Percentiles rank a stretch among this genome's conserved stretches.
Evolutionary conservation across 64 coral and sea anemone genomes (phyloP).

Genomic region (Pachyseris speciosa): DNA sequence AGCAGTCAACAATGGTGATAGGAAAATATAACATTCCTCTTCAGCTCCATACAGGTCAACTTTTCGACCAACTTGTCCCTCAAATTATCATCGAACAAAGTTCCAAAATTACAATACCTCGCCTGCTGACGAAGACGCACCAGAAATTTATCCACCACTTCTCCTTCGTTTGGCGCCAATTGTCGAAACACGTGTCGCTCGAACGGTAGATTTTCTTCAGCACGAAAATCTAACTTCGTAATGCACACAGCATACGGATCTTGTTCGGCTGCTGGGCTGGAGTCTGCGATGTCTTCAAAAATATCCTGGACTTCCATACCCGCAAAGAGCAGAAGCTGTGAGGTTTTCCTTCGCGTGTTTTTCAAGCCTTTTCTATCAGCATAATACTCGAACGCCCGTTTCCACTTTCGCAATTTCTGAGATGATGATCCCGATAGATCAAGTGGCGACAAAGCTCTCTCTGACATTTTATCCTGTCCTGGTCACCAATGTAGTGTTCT

Average conservation of each 20-base stretch:
- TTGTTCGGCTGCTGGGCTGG: background rate
- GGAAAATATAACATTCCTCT: too few species aligned
- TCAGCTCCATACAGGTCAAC: conserved; percentile 31
- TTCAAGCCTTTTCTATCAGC: conserved; percentile 6
- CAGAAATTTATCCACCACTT: conserved; percentile 39
- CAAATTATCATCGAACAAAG: conserved; percentile 32
- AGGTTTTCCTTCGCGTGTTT: background rate
- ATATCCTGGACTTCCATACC: conserved; percentile 34
- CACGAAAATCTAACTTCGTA: conserved; percentile 40
- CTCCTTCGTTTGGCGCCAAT: background rate
- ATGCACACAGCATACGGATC: conserved; percentile 23
- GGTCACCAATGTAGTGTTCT: conserved; percentile 11
- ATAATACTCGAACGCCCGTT: conserved; percentile 20
- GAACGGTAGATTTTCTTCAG: conserved; percentile 38
- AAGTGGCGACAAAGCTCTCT: background rate
- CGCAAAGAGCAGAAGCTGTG: background rate
- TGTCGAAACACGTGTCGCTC: conserved; percentile 55
- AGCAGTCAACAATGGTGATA: too few species aligned
- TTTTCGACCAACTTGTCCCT: conserved; percentile 55
- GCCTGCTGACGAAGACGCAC: conserved; percentile 17
- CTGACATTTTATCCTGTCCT: background rate
- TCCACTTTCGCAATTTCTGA: conserved; percentile 4
- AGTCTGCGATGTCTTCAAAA: conserved; percentile 38
- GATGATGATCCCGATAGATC: background rate
- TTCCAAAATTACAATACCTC: conserved; percentile 63